Evolutionary conservation across 2,113 vertebrate genomes (phyloP).

Genomic region (Cervus canadensis): DNA sequence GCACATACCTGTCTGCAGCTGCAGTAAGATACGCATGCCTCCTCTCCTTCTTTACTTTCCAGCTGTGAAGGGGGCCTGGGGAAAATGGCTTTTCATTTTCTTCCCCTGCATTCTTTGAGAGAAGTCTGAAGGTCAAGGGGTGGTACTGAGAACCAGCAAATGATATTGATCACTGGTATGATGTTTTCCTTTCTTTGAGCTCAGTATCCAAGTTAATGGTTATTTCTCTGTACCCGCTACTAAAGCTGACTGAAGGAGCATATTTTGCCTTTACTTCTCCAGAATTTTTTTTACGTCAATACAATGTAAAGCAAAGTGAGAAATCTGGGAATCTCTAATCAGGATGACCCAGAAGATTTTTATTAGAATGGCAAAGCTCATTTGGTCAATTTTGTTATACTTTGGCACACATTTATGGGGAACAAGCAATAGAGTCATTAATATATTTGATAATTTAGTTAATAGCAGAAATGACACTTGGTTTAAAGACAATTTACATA

Average conservation of each 20-base stretch:
- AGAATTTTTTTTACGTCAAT: not conserved
- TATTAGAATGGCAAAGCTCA: not conserved
- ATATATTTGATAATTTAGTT: not conserved
- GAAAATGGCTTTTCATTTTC: not conserved
- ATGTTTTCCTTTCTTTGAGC: not conserved
- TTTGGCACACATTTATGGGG: not conserved
- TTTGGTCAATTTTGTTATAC: not conserved
- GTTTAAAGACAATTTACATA: not conserved
- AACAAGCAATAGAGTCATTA: not conserved
- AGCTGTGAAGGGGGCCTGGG: not conserved
- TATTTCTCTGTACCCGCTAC: not conserved
- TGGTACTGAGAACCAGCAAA: not conserved
- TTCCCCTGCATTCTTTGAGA: not conserved
- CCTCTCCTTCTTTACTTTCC: not conserved
- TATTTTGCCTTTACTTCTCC: not conserved
- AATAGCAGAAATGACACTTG: not conserved
- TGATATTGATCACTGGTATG: not conserved
- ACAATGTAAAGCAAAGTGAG: not conserved
- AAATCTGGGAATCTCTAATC: not conserved
- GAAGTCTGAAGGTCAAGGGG: not conserved
- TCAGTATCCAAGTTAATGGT: not conserved
- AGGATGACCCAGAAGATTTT: not conserved
- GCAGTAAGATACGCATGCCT: not conserved
- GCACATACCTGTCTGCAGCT: not conserved
- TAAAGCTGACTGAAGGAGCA: not conserved